These are phyloP conservation scores for Lerista edwardsae DNA, from an alignment of 2,797 vertebrate species.

Conservation along the genomic window DNA sequence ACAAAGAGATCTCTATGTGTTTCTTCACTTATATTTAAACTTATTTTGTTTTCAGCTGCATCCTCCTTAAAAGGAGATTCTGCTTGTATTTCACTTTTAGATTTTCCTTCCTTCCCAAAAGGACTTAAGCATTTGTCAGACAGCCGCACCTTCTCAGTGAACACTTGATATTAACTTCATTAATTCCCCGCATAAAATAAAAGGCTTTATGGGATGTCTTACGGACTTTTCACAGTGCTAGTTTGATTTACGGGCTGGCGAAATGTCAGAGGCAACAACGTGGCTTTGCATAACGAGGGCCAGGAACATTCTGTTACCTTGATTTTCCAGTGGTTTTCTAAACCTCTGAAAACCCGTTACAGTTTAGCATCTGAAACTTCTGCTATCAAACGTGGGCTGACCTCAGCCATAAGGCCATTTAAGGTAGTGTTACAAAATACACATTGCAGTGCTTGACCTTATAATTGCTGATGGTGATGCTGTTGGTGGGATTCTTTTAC, in stretches of 20 bases:
- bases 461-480: neutral
- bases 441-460: neutral
- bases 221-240: conserved; percentile 7
- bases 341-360: conserved; percentile 37
- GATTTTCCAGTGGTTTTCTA: conserved; percentile 36
- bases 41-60: conserved; percentile 51
- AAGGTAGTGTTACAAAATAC: neutral
- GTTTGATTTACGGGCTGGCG: conserved; percentile 42
- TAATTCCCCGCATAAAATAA: conserved; percentile 42
- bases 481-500: neutral
- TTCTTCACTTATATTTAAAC: conserved; percentile 64
- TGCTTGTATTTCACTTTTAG: conserved; percentile 49
- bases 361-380: conserved; percentile 27
- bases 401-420: neutral
- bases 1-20: conserved; percentile 40
- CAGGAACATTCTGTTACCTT: neutral
- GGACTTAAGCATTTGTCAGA: conserved; percentile 36
- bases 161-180: conserved; percentile 19
- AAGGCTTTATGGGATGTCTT: conserved; percentile 33
- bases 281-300: neutral
- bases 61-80: conserved; percentile 67
- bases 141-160: conserved; percentile 36
- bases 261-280: conserved; percentile 27
- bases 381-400: neutral
- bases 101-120: neutral